Evolutionary conservation across 2,888 invertebrate genomes (phyloP), one percentile per base, ranked within the genome.

Genomic region (Stegophylla sp.): DNA sequence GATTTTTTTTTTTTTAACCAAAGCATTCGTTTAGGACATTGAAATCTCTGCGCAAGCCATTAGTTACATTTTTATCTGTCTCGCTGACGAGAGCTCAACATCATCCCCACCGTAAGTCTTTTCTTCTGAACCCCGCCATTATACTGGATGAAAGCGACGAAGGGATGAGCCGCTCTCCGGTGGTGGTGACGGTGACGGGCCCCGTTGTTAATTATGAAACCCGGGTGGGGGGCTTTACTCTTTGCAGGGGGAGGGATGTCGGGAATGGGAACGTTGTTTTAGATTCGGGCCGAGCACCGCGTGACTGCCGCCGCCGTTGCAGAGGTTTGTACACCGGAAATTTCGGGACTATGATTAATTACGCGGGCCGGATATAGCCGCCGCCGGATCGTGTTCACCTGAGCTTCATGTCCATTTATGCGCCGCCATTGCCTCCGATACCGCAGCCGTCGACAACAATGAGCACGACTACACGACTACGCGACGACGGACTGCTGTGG

Each of bases 261-360:
- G n/a, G n/a, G n/a, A n/a, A n/a, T n/a, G n/a, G 26, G 26, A n/a
- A 53, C 53, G 23, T 59, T 61, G 69, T 77, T 61, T 69, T 59
- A n/a, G 51, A 77, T 69, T 69, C 23, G 17, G 3, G 59, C 2
- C 17, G 7, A 69, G 48, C 48, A 61, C 2, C 17, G 7, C 59
- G 48, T 34, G 48, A 61, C 56, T 20, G 17, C n/a, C n/a, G n/a
- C n/a, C n/a, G n/a, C n/a, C n/a, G 23, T 5, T 34, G 34, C 64
- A 26, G 51, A 28, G 26, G 61, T 71, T 59, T 34, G 56, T 41
- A 61, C n/a, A 1, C 26, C 79, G 79, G 79, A 71, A 71, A 71
- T 79, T 56, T 79, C 61, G 20, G 61, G 51, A 41, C 51, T 63
- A 71, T 71, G 79, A 79, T 79, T 79, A 79, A 79, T 79, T 71